Evolutionary conservation across 92 coral and sea anemone species (phyloP).

Genomic region (Bergia sp.): DNA sequence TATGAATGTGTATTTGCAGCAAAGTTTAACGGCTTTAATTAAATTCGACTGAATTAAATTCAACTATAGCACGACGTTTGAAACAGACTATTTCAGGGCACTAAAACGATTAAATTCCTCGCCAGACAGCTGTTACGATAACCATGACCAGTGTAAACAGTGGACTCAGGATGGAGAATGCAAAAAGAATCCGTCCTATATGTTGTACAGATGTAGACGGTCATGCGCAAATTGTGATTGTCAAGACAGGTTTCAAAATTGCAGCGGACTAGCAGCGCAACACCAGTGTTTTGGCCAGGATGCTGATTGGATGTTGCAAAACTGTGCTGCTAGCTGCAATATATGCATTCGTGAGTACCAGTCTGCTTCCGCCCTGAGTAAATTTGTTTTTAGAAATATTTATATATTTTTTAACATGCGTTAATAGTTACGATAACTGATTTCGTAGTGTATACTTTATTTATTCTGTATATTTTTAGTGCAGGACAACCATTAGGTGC

Average conservation of each 20-base stretch:
- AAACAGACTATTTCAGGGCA: too few relatives aligned
- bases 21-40: too few relatives aligned
- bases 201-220: constrained; percentile 41
- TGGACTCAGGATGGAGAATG: constrained; percentile 51
- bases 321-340: constrained; percentile 34
- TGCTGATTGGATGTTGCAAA: constrained; percentile 33
- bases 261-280: constrained; percentile 6
- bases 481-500: too few relatives aligned
- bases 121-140: constrained; percentile 40
- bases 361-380: not conserved
- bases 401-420: too few relatives aligned
- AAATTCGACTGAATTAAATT: too few relatives aligned
- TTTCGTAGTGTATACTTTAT: too few relatives aligned
- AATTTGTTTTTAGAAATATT: too few relatives aligned
- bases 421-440: too few relatives aligned
- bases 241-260: constrained; percentile 24
- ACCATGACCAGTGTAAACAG: constrained; percentile 18
- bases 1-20: too few relatives aligned
- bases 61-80: too few relatives aligned
- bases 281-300: constrained; percentile 1
- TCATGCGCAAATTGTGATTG: constrained; percentile 40
- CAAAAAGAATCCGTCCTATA: constrained; percentile 44
- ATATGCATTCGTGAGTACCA: constrained; percentile 19
- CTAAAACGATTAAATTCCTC: too few relatives aligned
- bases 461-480: too few relatives aligned